A percentile compares a stretch with the other conserved stretches of the same genome.
These are phyloP conservation scores for Epizoanthus rinbou DNA, from an alignment of 92 coral and sea anemone species.

Conservation along the genomic window DNA sequence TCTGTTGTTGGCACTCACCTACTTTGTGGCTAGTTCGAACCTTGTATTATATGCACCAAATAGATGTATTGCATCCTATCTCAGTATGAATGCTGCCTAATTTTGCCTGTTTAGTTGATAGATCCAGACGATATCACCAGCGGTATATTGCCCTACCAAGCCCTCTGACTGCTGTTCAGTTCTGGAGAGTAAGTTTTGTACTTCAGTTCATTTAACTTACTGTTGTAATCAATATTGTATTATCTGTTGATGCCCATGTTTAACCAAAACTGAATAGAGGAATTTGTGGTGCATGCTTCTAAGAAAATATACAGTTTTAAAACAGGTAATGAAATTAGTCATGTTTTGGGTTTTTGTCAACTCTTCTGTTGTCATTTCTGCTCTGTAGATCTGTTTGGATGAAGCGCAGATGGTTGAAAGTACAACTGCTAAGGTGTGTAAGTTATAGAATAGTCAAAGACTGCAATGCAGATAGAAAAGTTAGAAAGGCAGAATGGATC, in stretches of 20 bases:
- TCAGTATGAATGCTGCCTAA: too few species aligned
- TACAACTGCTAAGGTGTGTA: slow-evolving; percentile 92
- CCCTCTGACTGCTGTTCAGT: slow-evolving; percentile 85
- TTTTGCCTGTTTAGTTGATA: slow-evolving; percentile 32
- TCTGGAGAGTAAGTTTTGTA: slow-evolving; percentile 79
- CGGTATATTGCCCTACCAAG: slow-evolving; percentile 89
- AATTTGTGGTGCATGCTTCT: background rate
- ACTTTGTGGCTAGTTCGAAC: background rate
- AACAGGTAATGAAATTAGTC: too few species aligned
- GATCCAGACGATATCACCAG: slow-evolving; percentile 76
- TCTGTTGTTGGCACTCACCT: too few species aligned
- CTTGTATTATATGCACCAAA: too few species aligned
- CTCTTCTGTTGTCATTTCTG: background rate
- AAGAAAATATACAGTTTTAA: too few species aligned
- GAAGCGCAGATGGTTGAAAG: slow-evolving; percentile 99
- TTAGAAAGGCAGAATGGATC: background rate
- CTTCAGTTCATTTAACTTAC: background rate
- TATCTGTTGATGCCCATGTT: background rate
- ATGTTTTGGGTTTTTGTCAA: too few species aligned
- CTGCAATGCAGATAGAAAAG: background rate
- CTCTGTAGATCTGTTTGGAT: slow-evolving; percentile 89
- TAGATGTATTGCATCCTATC: background rate
- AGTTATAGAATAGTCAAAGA: background rate
- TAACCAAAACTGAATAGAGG: background rate
- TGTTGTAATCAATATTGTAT: background rate